Conservation (phyloP, 2,113 vertebrate species). For the Pseudorasbora parva region DNA sequence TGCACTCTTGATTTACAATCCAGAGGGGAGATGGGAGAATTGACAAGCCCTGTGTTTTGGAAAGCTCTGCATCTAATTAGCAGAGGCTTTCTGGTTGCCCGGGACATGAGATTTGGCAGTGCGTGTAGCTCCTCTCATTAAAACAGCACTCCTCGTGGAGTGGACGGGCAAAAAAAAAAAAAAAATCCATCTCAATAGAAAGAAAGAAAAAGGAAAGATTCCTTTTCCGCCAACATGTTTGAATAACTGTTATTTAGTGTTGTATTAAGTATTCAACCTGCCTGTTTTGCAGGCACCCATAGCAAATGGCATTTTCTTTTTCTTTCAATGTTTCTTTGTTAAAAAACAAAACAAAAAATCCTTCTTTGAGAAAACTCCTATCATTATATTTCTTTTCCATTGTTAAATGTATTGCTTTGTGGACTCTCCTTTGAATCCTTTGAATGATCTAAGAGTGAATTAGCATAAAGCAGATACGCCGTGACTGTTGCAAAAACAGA, state of each 20-base stretch:
- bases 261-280: slow-evolving; percentile 25
- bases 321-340: slow-evolving; percentile 13
- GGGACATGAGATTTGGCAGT: slow-evolving; percentile 82
- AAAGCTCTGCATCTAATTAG: slow-evolving; percentile 86
- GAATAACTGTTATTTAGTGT: slow-evolving; percentile 19
- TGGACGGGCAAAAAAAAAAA: slow-evolving; percentile 52
- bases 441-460: slow-evolving; percentile 85
- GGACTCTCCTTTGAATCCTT: slow-evolving; percentile 52
- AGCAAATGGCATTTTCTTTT: slow-evolving; percentile 33
- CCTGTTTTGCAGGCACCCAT: slow-evolving; percentile 21
- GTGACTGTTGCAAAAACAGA: slow-evolving; percentile 81
- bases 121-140: slow-evolving; percentile 88
- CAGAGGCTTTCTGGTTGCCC: slow-evolving; percentile 82
- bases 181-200: slow-evolving; percentile 9
- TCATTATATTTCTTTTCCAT: slow-evolving; percentile 36
- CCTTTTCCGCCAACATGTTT: slow-evolving; percentile 17
- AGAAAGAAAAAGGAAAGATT: slow-evolving; percentile 27
- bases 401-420: slow-evolving; percentile 39
- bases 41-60: slow-evolving; percentile 62
- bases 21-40: slow-evolving; percentile 51
- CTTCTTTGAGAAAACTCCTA: slow-evolving; percentile 28
- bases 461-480: slow-evolving; percentile 87
- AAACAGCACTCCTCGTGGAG: slow-evolving; percentile 86
- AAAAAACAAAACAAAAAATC: neutral
- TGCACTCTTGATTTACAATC: slow-evolving; percentile 47